Evolutionary conservation across 2,113 vertebrate genomes (phyloP).

Genomic region (Calidris pugnax): DNA sequence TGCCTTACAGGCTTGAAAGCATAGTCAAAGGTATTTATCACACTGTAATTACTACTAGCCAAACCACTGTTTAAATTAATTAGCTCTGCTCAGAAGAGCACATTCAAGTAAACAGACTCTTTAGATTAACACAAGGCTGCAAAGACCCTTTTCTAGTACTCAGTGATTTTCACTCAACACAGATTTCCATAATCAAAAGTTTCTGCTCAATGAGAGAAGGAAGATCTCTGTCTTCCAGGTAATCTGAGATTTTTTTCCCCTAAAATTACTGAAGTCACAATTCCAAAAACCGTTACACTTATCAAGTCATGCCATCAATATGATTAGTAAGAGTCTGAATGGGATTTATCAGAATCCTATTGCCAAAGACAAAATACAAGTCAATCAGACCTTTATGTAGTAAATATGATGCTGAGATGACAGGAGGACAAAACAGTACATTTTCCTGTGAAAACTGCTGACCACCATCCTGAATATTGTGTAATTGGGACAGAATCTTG

Average conservation of each 20-base stretch:
- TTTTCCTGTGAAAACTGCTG: background rate
- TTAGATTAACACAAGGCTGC: background rate
- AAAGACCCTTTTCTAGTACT: background rate
- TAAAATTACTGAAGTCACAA: background rate
- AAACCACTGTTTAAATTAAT: background rate
- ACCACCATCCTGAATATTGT: background rate
- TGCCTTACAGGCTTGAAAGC: background rate
- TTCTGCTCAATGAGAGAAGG: background rate
- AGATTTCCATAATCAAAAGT: background rate
- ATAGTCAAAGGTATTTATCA: conserved; percentile 12
- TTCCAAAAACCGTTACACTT: background rate
- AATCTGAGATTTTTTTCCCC: background rate
- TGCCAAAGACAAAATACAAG: background rate
- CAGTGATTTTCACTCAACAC: background rate
- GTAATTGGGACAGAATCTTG: background rate
- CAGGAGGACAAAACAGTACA: background rate
- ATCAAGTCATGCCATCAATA: background rate
- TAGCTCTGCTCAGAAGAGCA: background rate
- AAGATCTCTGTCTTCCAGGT: background rate
- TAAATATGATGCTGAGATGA: background rate
- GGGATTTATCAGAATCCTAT: background rate
- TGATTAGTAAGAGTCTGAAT: background rate
- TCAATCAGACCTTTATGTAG: background rate
- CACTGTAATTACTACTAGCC: background rate
- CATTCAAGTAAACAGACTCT: background rate